Base-by-base conservation (phyloP, 2,888 invertebrate species). In the Operophtera brumata region DNA sequence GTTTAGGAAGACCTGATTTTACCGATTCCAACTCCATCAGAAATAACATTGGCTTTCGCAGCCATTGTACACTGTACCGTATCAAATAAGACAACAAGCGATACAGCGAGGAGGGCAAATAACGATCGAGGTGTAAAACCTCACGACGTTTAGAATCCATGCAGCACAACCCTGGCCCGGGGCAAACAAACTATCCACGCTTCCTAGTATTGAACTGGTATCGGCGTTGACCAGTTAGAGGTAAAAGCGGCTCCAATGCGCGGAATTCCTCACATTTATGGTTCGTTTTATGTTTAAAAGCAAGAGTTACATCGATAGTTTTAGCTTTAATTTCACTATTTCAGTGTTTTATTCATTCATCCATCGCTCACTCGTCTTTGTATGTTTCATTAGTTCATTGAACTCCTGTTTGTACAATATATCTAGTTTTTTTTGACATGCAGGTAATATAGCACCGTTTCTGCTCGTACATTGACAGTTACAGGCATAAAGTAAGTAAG, bases 151-250 rank as follows among this genome's bases (percentile, higher is more conserved):
- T 35, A 20, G 35, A 35, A 39, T 49, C 36, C 36, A 39, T 46
- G 36, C 8, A 9, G 43, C 42, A 20, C 58, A 59, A 25, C 59
- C 59, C 59, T 59, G 49, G 54, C 37, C 37, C 32, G 47, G 46
- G 49, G 52, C 57, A 59, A 61, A 57, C 51, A 62, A 46, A 60
- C 57, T 54, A 41, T 40, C 42, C 43, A 13, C 53, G 45, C 60
- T 65, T 66, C 66, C 61, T 59, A 52, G 61, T 64, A 66, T 60
- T 43, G 54, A 62, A 64, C 61, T 60, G 61, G 65, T 62, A 64
- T 61, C 51, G 51, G 42, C 46, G 36, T 44, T 56, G 30, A 47
- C 49, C 41, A 35, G 50, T 46, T 54, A 43, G 11, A 51, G 40
- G 55, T 58, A 57, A 55, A 59, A 55, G 43, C 59, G 48, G 47